Base-by-base conservation (phyloP, 2,888 invertebrate species). In the Drosophila differens region DNA sequence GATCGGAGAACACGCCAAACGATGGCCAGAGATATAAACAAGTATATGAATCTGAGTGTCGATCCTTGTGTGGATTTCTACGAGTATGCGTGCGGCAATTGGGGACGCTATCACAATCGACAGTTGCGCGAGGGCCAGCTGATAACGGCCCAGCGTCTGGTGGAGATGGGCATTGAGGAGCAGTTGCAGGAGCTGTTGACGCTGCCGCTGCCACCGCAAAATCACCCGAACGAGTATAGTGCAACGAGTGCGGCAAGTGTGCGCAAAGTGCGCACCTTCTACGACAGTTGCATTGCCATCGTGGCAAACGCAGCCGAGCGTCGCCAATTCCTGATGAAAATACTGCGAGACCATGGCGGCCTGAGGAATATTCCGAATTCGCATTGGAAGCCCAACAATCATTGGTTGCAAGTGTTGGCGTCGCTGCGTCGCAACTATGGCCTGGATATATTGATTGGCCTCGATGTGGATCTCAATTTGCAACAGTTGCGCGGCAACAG, bases 1-100 rank as follows among this genome's bases (percentile, higher is more conserved):
- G 87, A 76, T 35, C 72, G 64, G 2, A 73, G 55, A 28, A 41
- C 66, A 16, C 87, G 89, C 0, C 64, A 55, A 10, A 37, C 28
- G 35, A 80, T 87, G 58, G 57, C 88, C 9, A 49, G 52, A 19
- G 79, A 89, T 7, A 80, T 89, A 32, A 54, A 52, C 3, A 81
- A 83, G 54, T 93, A 89, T 54, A 90, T 93, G 87, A 90, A 93
- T 49, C 64, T 79, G 4, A 81, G 74, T 19, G 74, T 77, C 0
- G 91, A 93, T 83, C 92, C 91, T 14, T 93, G 93, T 57, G 70
- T 58, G 22, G 91, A 93, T 69, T 93, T 93, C 70, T 93, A 90
- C 57, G 90, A 91, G 28, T 93, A 85, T 47, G 91, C 92, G 44
- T 93, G 93, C 49, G 93, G 93, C 33, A 91, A 89, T 37, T 93